Percentiles rank a stretch among this genome's conserved stretches.
Conservation (phyloP, 1,140 invertebrate genomes). For the Lordiphosa stackelbergi region DNA sequence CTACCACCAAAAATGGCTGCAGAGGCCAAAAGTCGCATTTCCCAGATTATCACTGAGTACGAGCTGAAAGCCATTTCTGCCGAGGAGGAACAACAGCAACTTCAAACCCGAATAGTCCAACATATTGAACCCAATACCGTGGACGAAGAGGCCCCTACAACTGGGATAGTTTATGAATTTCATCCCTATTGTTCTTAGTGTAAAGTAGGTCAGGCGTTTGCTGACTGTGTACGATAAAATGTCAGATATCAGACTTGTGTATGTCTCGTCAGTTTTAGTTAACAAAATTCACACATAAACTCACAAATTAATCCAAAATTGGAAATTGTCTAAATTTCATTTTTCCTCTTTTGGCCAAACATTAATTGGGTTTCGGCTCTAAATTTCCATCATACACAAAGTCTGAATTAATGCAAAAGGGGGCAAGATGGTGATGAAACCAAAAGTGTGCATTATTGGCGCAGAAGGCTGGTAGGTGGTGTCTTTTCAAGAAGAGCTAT, state of each 20-base stretch:
- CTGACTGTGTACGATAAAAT: conserved; percentile 1
- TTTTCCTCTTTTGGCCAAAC: conserved; percentile 5
- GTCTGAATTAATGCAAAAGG: neutral
- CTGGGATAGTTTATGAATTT: conserved; percentile 45
- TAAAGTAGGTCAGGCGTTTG: conserved; percentile 30
- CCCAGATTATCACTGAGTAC: conserved; percentile 64
- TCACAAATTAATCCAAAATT: conserved; percentile 3
- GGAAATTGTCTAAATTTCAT: conserved; percentile 16
- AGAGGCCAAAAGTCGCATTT: conserved; percentile 62
- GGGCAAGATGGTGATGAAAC: conserved; percentile 25
- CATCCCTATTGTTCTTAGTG: conserved; percentile 13
- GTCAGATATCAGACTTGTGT: neutral
- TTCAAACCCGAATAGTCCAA: neutral
- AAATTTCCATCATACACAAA: conserved; percentile 18
- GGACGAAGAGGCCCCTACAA: conserved; percentile 3
- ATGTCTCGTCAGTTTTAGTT: neutral
- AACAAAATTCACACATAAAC: conserved; percentile 26
- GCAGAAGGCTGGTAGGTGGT: conserved; percentile 53
- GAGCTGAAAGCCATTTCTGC: conserved; percentile 64
- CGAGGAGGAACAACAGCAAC: conserved; percentile 31
- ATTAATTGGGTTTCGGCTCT: conserved; percentile 22
- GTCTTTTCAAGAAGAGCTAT: neutral
- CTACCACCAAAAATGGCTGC: conserved; percentile 62
- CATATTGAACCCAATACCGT: neutral
- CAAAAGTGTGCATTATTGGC: conserved; percentile 61